Base-by-base conservation (phyloP, 1,140 invertebrate genomes). In the Ips typographus region DNA sequence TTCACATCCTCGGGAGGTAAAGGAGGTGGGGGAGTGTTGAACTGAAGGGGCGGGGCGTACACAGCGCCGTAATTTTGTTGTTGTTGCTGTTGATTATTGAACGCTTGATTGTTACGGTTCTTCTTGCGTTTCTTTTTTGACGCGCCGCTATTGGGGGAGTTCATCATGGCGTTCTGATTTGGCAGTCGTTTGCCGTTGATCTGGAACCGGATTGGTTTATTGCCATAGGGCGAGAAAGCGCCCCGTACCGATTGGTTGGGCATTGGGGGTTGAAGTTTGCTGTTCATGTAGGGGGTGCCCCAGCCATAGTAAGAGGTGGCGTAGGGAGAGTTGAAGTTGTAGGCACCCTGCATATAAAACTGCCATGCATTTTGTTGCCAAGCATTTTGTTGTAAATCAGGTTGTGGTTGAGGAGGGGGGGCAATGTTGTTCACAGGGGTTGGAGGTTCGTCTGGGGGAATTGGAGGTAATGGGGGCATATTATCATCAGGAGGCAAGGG, bases 71-170 rank as follows among this genome's bases (percentile, higher is more conserved):
- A 63, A 56, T 55, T 43, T 4, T 61, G 58, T 6, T 55, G 40
- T 52, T 73, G 68, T 68, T 77, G 63, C 75, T 82, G 76, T 79
- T 85, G 78, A 77, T 85, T 84, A 78, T 88, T 90, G 79, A 82
- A 40, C 79, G 82, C 81, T 79, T 85, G 79, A 77, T 85, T 84
- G 77, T 88, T 90, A 78, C 89, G 89, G 71, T 88, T 89, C 73
- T 73, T 86, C 79, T 91, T 91, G 65, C 89, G 86, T 77, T 91
- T 91, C 81, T 91, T 91, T 82, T 91, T 91, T 4, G 85, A 83
- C 38, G 83, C 83, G 55, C 84, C 86, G 68, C 85, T 87, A 70
- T 84, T 88, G 2, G 73, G 69, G 5, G 77, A 77, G 37, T 61
- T 66, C 42, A 42, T 70, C 49, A 71, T 72, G 5, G 68, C 72